A percentile compares a stretch with the other conserved stretches of the same genome.
phyloP scores from a whole-genome alignment of 2,797 vertebrate genomes.

The Pipistrellus pipistrellus region DNA sequence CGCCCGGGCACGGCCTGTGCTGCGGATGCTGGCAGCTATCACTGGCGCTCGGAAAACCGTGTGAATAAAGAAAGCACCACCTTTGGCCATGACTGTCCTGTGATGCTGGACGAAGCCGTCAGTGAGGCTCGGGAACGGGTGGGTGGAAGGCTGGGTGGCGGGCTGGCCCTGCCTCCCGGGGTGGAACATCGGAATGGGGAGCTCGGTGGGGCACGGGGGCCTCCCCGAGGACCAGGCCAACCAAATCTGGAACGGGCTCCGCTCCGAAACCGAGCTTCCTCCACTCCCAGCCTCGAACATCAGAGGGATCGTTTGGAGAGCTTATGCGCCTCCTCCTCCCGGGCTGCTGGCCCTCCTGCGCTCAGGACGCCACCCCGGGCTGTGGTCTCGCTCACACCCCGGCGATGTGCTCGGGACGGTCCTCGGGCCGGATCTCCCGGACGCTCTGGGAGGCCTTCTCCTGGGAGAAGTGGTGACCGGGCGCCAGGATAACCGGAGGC shows the following conservation, averaged over 20 bases:
- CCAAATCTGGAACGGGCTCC: fast-evolving
- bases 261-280: background rate
- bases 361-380: too few species aligned
- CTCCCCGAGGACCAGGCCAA: background rate
- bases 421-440: background rate
- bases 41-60: background rate
- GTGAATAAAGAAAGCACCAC: background rate
- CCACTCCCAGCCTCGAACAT: fast-evolving
- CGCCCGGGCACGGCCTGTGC: background rate
- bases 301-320: background rate
- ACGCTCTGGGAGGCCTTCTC: background rate
- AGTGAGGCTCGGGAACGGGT: background rate
- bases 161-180: background rate
- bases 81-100: background rate
- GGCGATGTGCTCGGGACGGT: background rate
- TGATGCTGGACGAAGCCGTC: background rate
- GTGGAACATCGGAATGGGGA: background rate
- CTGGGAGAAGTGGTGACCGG: background rate
- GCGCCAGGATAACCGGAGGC: fast-evolving
- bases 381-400: too few species aligned
- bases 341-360: fast-evolving
- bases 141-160: background rate
- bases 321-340: background rate
- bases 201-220: fast-evolving
- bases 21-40: background rate